Conservation (phyloP, 1,140 invertebrate species). For the Drosophila repletoides region DNA sequence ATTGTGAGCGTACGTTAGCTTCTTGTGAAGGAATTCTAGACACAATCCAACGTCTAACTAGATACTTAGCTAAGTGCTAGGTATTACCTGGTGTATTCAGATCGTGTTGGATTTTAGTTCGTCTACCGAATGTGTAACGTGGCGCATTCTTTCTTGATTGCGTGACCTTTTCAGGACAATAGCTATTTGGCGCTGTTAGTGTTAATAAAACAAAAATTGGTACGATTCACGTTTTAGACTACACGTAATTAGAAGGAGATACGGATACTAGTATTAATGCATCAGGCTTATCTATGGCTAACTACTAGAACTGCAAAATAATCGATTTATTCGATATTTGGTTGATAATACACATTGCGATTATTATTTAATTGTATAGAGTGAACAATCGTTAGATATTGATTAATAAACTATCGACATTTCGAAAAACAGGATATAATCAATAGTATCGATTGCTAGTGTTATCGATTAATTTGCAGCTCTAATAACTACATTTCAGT, state of each 20-base stretch:
- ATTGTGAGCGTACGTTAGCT: neutral
- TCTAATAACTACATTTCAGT: conserved; percentile 3
- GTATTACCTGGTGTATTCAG: conserved; percentile 82
- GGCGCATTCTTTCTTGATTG: conserved; percentile 84
- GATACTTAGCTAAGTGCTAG: conserved; percentile 5
- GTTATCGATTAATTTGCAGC: too few relatives aligned
- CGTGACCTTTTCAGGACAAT: conserved; percentile 85
- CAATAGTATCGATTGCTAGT: too few relatives aligned
- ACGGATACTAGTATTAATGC: too few relatives aligned
- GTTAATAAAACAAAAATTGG: conserved; percentile 73
- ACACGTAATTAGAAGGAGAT: conserved; percentile 14
- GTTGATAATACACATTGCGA: too few relatives aligned
- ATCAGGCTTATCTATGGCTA: too few relatives aligned
- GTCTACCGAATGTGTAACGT: conserved; percentile 82
- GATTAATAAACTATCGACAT: too few relatives aligned
- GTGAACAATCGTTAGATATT: too few relatives aligned
- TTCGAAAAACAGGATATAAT: too few relatives aligned
- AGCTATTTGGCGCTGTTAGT: conserved; percentile 84
- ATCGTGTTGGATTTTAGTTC: conserved; percentile 82
- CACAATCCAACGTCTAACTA: conserved; percentile 17
- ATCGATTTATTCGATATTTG: too few relatives aligned
- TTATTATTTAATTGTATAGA: too few relatives aligned
- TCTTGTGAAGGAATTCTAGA: neutral
- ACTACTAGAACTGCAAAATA: too few relatives aligned
- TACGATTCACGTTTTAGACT: conserved; percentile 48